A percentile compares a stretch with the other conserved stretches of the same genome.
phyloP scores from a whole-genome alignment of 2,797 vertebrate species.

The Phrynocephalus guinanensis region DNA sequence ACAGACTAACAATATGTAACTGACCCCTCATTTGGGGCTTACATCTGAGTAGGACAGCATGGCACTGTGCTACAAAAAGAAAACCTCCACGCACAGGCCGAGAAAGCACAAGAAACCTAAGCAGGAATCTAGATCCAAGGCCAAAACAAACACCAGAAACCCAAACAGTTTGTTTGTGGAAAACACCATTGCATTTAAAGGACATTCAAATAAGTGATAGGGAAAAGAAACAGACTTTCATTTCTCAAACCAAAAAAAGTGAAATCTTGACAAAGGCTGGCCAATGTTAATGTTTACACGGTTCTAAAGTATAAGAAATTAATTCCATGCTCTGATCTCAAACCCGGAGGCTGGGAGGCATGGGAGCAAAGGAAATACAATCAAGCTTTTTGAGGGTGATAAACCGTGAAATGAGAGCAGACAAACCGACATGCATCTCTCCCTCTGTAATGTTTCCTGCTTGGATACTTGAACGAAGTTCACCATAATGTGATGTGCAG shows the following conservation, averaged over 20 bases:
- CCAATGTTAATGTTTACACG: slow-evolving; percentile 1
- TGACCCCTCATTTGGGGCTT: neutral
- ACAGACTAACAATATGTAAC: too few relatives aligned
- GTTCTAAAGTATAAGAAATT: slow-evolving; percentile 50
- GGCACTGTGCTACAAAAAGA: neutral
- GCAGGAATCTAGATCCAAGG: neutral
- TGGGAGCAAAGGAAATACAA: slow-evolving; percentile 25
- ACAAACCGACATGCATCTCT: neutral
- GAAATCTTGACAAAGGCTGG: slow-evolving; percentile 33
- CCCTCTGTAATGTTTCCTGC: slow-evolving; percentile 14
- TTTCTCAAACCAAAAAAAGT: slow-evolving; percentile 39
- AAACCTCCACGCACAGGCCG: neutral
- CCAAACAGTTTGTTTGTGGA: neutral
- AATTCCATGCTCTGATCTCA: slow-evolving; percentile 24
- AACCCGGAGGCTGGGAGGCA: slow-evolving; percentile 4
- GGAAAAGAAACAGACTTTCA: neutral
- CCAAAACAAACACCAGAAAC: neutral
- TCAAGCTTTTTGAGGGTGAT: slow-evolving; percentile 33
- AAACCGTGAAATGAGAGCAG: slow-evolving; percentile 34
- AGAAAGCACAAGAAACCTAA: neutral
- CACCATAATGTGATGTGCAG: slow-evolving; percentile 3
- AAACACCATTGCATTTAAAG: slow-evolving; percentile 20
- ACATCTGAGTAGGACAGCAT: neutral
- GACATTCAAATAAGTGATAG: slow-evolving; percentile 24
- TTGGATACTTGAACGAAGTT: neutral